These are phyloP conservation scores for Drosophila parabipectinata DNA, from an alignment of 1,140 invertebrate genomes.

Conservation along the genomic window DNA sequence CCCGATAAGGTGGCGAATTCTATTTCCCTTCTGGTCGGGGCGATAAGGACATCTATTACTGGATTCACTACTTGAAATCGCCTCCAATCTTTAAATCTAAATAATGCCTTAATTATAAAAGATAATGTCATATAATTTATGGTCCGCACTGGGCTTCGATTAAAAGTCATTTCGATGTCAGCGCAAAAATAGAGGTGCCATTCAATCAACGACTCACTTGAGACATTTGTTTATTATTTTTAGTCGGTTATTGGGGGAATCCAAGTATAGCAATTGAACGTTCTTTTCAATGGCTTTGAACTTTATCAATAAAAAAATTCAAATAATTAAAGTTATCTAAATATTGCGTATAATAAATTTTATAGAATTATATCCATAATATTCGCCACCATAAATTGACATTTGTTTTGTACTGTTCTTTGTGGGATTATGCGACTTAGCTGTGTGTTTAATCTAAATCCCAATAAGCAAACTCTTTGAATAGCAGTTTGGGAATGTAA, in stretches of 20 bases:
- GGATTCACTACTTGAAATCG: slow-evolving; percentile 32
- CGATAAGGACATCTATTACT: slow-evolving; percentile 44
- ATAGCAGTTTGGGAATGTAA: slow-evolving; percentile 34
- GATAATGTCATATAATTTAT: slow-evolving; percentile 48
- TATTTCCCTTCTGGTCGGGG: slow-evolving; percentile 8
- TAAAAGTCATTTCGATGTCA: slow-evolving; percentile 18
- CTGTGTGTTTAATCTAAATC: slow-evolving; percentile 29
- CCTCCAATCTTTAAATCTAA: slow-evolving; percentile 30
- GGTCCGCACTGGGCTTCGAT: slow-evolving; percentile 14
- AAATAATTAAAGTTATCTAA: not conserved
- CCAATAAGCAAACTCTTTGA: slow-evolving; percentile 22
- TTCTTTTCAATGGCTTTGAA: not conserved
- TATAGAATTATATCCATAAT: not conserved
- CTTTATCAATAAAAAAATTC: too few species aligned
- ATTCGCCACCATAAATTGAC: not conserved
- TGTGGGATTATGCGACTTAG: slow-evolving; percentile 12
- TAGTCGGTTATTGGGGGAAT: not conserved
- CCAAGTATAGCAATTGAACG: not conserved
- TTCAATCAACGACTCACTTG: slow-evolving; percentile 21
- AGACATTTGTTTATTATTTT: slow-evolving; percentile 5
- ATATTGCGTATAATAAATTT: not conserved
- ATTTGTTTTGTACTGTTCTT: not conserved
- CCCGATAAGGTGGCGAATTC: slow-evolving; percentile 25
- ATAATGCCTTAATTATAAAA: slow-evolving; percentile 39
- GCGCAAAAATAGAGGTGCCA: not conserved